Base-by-base conservation (phyloP, 2,888 invertebrate genomes). In the Belgica antarctica region DNA sequence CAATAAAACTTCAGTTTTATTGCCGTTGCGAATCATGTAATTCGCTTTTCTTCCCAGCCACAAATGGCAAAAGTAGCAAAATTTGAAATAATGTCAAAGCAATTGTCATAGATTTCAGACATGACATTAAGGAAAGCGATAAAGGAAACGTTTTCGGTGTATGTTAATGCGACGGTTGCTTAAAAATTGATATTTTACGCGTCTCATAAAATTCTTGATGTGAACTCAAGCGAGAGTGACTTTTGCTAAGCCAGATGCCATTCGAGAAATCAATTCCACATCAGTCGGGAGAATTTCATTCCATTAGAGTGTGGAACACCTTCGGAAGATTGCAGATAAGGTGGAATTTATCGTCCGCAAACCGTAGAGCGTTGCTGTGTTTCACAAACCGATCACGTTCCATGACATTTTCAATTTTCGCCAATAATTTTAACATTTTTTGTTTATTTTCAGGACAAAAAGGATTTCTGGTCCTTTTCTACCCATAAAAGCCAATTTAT, bases 321-420 rank as follows among this genome's bases (percentile, higher is more conserved):
- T 41, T 41, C 15, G 12, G n/a, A 41, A 41, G 41, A 41, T 41
- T 41, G 41, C 41, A 5, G 41, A 41, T 41, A 41, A 41, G 41
- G 15, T 41, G 41, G 15, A 41, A 41, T 41, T 41, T 52, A 52
- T 52, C 5, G 22, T 52, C 19, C 52, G 7, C 17, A 52, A 12
- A 22, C 12, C 12, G 17, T 12, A 22, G 52, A 17, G 4, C 17
- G n/a, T 52, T 3, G 69, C 4, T 10, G 59, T 34, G 22, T 24
- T 69, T 69, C 47, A 10, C 17, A 69, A 31, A 12, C 70, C 12
- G 41, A 41, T 61, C 70, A 70, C 70, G 70, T 70, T 61, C 25
- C 12, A 57, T 24, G 70, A 70, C 61, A 70, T 70, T 70, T 70
- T 70, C 70, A 70, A 70, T 61, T 70, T 69, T 68, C n/a, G 52